Evolutionary conservation across 2,797 vertebrate genomes (phyloP).

Genomic region (Zenarchopterus dispar): DNA sequence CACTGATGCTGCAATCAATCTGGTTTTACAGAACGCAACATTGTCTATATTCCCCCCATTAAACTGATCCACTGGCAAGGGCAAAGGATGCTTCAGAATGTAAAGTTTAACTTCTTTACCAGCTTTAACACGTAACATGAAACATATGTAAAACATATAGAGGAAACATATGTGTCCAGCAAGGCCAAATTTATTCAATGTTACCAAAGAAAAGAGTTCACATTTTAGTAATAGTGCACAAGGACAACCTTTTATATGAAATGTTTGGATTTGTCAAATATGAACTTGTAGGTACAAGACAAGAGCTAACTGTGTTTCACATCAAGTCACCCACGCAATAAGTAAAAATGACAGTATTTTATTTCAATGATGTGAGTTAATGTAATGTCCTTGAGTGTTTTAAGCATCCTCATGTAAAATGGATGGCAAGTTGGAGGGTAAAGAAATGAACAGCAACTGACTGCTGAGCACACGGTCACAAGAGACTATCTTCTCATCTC

Average conservation of each 20-base stretch:
- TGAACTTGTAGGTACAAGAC: slow-evolving; percentile 21
- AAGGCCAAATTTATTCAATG: too few relatives aligned
- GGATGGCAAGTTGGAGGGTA: slow-evolving; percentile 50
- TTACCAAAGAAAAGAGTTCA: slow-evolving; percentile 5
- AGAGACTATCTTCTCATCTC: slow-evolving; percentile 72
- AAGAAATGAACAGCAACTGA: slow-evolving; percentile 56
- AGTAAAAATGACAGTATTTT: slow-evolving; percentile 45
- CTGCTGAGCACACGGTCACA: slow-evolving; percentile 42
- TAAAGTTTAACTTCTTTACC: slow-evolving; percentile 54
- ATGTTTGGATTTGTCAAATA: slow-evolving; percentile 23
- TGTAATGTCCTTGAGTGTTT: slow-evolving; percentile 56
- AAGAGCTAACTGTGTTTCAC: slow-evolving; percentile 41
- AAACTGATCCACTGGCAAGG: slow-evolving; percentile 38
- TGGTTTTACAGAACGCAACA: slow-evolving; percentile 57
- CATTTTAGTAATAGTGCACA: slow-evolving; percentile 6
- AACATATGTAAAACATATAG: not conserved
- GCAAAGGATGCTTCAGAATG: slow-evolving; percentile 34
- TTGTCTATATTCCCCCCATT: slow-evolving; percentile 64
- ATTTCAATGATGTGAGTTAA: slow-evolving; percentile 56
- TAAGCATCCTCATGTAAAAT: slow-evolving; percentile 54
- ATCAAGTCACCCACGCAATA: slow-evolving; percentile 41
- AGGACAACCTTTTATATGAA: slow-evolving; percentile 7
- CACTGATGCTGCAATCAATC: slow-evolving; percentile 72
- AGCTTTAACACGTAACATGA: slow-evolving; percentile 33
- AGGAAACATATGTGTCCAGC: slow-evolving; percentile 4